A percentile compares a stretch with the other conserved stretches of the same genome.
Conservation (phyloP, 2,113 vertebrate species). For the Melanotaenia duboulayi region DNA sequence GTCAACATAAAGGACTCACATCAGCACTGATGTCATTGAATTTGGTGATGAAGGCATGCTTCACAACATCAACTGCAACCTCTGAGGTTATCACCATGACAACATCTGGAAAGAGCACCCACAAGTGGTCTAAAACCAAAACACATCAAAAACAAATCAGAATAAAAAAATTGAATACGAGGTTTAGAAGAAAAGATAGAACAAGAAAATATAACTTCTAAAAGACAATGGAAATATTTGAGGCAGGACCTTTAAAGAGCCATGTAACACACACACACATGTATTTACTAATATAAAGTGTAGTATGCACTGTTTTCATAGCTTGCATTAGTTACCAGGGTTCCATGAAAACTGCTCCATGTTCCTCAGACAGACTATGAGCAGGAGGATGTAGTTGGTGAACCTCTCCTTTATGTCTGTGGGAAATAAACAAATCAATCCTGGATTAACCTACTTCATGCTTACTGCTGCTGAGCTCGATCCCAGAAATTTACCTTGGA, state of each 20-base stretch:
- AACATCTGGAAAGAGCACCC: conserved; percentile 97
- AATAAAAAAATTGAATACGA: background rate
- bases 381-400: conserved; percentile 95
- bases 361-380: conserved; percentile 97
- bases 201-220: too few relatives aligned
- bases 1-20: conserved; percentile 79
- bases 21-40: conserved; percentile 99
- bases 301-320: background rate
- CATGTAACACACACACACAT: background rate
- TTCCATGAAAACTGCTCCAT: conserved; percentile 99
- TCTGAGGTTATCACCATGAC: conserved; percentile 97
- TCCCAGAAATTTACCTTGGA: conserved; percentile 56
- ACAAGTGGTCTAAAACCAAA: conserved; percentile 90
- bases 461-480: conserved; percentile 22
- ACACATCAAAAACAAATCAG: conserved; percentile 21
- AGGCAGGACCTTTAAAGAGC: background rate
- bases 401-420: conserved; percentile 99
- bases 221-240: background rate
- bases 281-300: background rate
- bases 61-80: conserved; percentile 95
- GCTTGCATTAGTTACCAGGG: conserved; percentile 84
- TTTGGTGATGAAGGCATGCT: conserved; percentile 99
- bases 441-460: conserved; percentile 74
- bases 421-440: conserved; percentile 72
- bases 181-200: background rate